phyloP scores from a whole-genome alignment of 2,113 vertebrate species.

The Laticauda colubrina region DNA sequence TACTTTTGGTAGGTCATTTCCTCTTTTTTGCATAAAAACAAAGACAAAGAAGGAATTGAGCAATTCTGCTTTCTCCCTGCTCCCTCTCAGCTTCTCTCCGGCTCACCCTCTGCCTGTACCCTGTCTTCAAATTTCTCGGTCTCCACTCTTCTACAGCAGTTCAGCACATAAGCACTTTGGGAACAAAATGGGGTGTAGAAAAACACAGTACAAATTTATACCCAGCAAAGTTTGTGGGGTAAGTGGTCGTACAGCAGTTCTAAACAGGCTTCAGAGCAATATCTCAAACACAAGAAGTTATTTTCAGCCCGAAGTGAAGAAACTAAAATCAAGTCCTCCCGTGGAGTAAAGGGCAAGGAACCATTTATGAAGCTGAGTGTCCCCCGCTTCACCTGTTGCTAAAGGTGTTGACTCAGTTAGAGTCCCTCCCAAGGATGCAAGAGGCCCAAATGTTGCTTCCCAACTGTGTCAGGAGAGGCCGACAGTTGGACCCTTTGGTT shows the following conservation, averaged over 20 bases:
- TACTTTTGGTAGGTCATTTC: background rate
- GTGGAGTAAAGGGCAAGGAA: background rate
- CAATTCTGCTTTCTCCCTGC: background rate
- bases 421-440: background rate
- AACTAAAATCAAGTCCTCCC: background rate
- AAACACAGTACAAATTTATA: background rate
- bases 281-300: background rate
- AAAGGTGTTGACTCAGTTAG: background rate
- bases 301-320: background rate
- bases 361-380: background rate
- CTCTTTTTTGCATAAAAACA: background rate
- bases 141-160: background rate
- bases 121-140: background rate
- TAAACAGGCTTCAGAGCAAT: background rate
- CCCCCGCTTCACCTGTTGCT: background rate
- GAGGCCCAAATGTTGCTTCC: background rate
- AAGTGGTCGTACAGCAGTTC: background rate
- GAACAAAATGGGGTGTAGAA: background rate
- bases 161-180: background rate
- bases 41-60: background rate
- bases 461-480: background rate
- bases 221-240: no score
- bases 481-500: background rate
- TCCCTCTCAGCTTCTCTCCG: background rate
- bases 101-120: background rate